Evolutionary conservation across 2,888 invertebrate species (phyloP).

Genomic region (Latrodectus hesperus): DNA sequence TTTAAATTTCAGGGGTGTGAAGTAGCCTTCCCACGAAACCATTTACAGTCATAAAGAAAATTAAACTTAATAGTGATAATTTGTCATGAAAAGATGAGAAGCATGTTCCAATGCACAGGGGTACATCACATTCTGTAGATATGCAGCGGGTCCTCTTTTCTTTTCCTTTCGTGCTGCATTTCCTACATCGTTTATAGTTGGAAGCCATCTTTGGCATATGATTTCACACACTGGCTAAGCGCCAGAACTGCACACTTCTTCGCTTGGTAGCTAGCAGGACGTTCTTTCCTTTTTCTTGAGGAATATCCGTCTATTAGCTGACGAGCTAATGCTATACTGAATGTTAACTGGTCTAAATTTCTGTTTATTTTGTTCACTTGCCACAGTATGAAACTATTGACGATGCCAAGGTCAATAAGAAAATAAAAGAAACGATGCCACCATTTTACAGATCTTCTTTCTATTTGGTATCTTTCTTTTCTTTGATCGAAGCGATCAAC

Average conservation of each 20-base stretch:
- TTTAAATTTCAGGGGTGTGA: neutral
- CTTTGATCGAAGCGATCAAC: too few relatives aligned
- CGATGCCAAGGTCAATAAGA: slow-evolving; percentile 14
- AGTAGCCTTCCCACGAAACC: neutral
- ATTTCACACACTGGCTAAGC: slow-evolving; percentile 1
- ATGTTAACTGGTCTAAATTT: slow-evolving; percentile 35
- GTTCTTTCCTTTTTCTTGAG: too few relatives aligned
- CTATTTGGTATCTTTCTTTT: too few relatives aligned
- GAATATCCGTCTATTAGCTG: too few relatives aligned
- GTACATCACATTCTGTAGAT: slow-evolving; percentile 3
- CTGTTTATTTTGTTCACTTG: slow-evolving; percentile 7
- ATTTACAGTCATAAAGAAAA: too few relatives aligned
- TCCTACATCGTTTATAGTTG: slow-evolving; percentile 13
- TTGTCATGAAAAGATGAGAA: neutral
- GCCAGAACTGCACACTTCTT: neutral
- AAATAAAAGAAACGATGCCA: slow-evolving; percentile 21
- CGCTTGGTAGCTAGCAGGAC: too few relatives aligned
- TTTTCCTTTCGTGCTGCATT: too few relatives aligned
- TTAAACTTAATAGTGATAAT: too few relatives aligned
- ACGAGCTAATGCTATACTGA: slow-evolving; percentile 24
- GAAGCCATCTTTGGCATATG: slow-evolving; percentile 23
- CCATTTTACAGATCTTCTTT: too few relatives aligned
- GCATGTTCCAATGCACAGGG: neutral
- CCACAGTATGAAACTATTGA: neutral
- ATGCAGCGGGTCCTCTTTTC: neutral